These are phyloP conservation scores for Oreochromis mossambicus DNA, from an alignment of 2,797 vertebrate genomes.

Conservation along the genomic window DNA sequence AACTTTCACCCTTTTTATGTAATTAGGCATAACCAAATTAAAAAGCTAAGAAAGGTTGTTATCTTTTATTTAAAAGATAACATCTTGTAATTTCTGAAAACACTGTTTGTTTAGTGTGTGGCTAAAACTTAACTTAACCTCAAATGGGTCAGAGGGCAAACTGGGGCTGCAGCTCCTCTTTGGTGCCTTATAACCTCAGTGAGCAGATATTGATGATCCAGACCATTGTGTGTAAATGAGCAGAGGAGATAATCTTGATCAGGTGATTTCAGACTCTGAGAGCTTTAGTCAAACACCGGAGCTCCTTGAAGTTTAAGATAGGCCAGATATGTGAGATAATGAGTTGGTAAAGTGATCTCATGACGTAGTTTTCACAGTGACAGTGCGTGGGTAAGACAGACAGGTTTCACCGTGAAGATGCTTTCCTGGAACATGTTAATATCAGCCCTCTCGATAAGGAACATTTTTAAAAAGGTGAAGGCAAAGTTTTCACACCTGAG, in stretches of 20 bases:
- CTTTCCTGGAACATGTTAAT: not conserved
- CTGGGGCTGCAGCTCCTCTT: not conserved
- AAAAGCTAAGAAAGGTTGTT: not conserved
- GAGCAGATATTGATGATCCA: conserved; percentile 56
- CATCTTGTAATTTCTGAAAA: not conserved
- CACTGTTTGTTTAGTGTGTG: not conserved
- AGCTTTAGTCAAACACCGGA: conserved; percentile 50
- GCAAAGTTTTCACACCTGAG: conserved; percentile 26
- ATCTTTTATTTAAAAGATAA: not conserved
- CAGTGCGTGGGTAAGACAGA: not conserved
- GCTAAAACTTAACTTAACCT: not conserved
- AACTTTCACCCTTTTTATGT: not conserved
- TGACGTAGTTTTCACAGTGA: conserved; percentile 2
- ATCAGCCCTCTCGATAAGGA: not conserved
- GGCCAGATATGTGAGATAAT: conserved; percentile 50
- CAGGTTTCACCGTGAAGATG: not conserved
- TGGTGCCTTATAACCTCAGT: conserved; percentile 15
- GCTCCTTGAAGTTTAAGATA: conserved; percentile 62
- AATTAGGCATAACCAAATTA: not conserved
- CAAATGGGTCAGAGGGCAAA: not conserved
- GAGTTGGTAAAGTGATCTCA: conserved; percentile 31
- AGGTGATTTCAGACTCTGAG: conserved; percentile 54
- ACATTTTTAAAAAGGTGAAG: conserved; percentile 21
- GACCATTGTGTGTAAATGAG: conserved; percentile 75
- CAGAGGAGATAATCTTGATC: conserved; percentile 67